These are phyloP conservation scores for Cerastis rubricosa DNA, from an alignment of 2,888 invertebrate species.

Conservation along the genomic window DNA sequence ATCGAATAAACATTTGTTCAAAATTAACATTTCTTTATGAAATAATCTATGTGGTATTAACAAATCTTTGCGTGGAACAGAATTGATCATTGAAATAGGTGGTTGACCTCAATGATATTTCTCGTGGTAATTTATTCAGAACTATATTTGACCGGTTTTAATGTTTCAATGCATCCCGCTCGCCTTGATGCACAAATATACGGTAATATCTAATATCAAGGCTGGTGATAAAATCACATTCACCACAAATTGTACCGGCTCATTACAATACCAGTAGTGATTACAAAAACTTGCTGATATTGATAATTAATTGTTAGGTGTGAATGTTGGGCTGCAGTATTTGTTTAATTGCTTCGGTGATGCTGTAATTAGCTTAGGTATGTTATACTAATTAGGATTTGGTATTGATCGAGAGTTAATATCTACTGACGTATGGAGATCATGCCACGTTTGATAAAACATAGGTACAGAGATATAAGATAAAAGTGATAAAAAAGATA, in stretches of 20 bases:
- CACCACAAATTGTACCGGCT: conserved; percentile 31
- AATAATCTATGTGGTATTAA: conserved; percentile 16
- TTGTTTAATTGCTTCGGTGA: neutral
- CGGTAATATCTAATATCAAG: conserved; percentile 46
- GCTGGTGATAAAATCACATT: conserved; percentile 44
- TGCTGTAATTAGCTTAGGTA: neutral
- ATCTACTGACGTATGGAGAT: neutral
- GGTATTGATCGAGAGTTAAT: neutral
- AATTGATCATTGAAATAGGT: conserved; percentile 13
- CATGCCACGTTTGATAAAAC: neutral
- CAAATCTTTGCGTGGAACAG: neutral
- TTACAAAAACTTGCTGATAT: conserved; percentile 29
- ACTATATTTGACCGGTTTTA: conserved; percentile 7
- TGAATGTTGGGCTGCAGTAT: neutral
- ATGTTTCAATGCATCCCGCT: conserved; percentile 45
- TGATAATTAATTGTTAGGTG: conserved; percentile 22
- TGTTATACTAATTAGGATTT: neutral
- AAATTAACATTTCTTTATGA: conserved; percentile 2
- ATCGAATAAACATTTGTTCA: conserved; percentile 8
- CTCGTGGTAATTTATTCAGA: conserved; percentile 17
- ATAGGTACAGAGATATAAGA: neutral
- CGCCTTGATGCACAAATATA: conserved; percentile 56
- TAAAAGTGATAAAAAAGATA: neutral
- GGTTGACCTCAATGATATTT: neutral
- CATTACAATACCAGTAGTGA: conserved; percentile 31